phyloP scores from a whole-genome alignment of 2,113 vertebrate species.

The Hypanus sabinus region DNA sequence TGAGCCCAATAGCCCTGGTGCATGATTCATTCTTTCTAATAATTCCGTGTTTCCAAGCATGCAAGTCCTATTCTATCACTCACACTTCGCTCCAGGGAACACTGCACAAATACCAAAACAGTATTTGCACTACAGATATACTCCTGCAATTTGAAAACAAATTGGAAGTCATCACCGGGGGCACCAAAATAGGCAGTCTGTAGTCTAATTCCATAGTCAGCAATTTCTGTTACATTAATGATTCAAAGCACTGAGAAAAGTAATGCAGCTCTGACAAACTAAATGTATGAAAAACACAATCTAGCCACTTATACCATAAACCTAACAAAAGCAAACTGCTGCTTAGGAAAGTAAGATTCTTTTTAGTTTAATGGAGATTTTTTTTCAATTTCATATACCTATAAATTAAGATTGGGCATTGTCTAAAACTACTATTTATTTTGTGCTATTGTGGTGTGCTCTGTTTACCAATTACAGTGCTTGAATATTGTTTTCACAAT shows the following conservation, averaged over 20 bases:
- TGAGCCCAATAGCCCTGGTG: too few relatives aligned
- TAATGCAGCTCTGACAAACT: neutral
- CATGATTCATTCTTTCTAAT: too few relatives aligned
- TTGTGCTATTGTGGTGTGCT: slow-evolving; percentile 31
- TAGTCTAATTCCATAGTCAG: too few relatives aligned
- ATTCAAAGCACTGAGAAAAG: neutral
- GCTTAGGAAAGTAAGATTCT: neutral
- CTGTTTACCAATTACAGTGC: slow-evolving; percentile 20
- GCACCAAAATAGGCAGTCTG: too few relatives aligned
- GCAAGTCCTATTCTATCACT: too few relatives aligned
- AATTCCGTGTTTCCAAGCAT: too few relatives aligned
- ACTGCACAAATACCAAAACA: too few relatives aligned
- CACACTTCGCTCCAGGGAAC: too few relatives aligned
- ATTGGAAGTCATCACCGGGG: too few relatives aligned
- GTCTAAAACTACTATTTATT: slow-evolving; percentile 12
- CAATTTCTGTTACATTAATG: too few relatives aligned
- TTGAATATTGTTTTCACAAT: slow-evolving; percentile 5
- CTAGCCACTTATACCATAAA: neutral
- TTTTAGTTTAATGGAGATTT: neutral
- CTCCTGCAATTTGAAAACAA: too few relatives aligned
- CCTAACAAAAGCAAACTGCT: neutral
- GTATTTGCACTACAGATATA: too few relatives aligned
- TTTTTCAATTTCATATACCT: neutral
- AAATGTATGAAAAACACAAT: neutral
- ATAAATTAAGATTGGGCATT: neutral